Percentiles rank a stretch among this genome's conserved stretches.
Evolutionary conservation across 2,888 invertebrate species (phyloP).

Genomic region (Resseliella maxima): DNA sequence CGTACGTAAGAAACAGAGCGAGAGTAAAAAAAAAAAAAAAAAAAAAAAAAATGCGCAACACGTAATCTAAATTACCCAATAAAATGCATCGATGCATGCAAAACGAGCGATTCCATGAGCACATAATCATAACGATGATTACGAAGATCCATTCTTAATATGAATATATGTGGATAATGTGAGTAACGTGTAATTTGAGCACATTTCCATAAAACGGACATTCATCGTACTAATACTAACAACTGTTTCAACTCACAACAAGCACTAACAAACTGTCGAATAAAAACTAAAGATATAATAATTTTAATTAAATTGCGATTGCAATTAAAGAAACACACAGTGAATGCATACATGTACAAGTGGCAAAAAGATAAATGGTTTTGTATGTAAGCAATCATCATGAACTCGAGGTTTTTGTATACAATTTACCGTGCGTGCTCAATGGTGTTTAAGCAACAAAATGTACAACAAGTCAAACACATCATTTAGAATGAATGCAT

Average conservation of each 20-base stretch:
- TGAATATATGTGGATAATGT: background rate
- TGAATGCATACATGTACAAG: background rate
- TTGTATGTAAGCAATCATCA: background rate
- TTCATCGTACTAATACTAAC: background rate
- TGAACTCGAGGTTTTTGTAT: background rate
- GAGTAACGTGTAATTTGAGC: background rate
- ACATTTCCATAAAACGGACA: background rate
- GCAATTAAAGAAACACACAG: conserved; percentile 9
- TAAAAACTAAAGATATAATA: conserved; percentile 27
- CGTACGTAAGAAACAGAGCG: too few species aligned
- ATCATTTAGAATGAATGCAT: background rate
- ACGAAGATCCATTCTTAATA: background rate
- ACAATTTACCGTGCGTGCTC: background rate
- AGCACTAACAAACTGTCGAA: background rate
- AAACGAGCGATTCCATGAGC: conserved; percentile 14
- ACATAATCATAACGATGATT: conserved; percentile 45
- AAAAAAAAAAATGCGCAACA: background rate
- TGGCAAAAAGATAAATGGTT: conserved; percentile 22
- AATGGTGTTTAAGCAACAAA: background rate
- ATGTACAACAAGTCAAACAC: conserved; percentile 8
- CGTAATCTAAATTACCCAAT: conserved; percentile 22
- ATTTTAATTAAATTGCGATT: conserved; percentile 31
- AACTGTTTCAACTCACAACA: background rate
- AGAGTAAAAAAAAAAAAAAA: too few species aligned
- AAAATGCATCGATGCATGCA: conserved; percentile 53